These are phyloP conservation scores for Upupa epops DNA, from an alignment of 2,113 vertebrate species.

Conservation along the genomic window DNA sequence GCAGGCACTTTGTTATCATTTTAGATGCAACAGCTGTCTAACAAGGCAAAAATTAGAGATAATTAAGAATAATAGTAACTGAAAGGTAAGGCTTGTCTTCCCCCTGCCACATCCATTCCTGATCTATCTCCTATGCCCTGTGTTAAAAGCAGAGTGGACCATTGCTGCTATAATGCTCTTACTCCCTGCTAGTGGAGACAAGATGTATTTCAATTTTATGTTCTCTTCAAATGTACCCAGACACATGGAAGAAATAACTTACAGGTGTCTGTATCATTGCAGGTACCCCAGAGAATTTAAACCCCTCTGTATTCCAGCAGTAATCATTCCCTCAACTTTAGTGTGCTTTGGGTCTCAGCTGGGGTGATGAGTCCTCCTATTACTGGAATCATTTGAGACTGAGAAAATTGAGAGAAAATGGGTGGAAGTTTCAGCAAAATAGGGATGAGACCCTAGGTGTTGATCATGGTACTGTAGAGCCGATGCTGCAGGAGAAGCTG, in stretches of 20 bases:
- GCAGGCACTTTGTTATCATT: not conserved
- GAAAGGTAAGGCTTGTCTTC: not conserved
- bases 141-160: not conserved
- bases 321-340: not conserved
- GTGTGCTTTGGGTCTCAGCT: not conserved
- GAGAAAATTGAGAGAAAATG: too few relatives aligned
- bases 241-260: conserved; percentile 12
- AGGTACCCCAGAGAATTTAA: not conserved
- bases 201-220: conserved; percentile 49
- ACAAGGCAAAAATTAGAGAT: not conserved
- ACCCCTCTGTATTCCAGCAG: not conserved
- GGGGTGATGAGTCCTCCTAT: not conserved
- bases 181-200: not conserved
- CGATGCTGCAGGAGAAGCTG: not conserved
- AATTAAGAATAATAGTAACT: conserved; percentile 3
- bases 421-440: not conserved
- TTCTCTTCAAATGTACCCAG: conserved; percentile 19
- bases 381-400: not conserved
- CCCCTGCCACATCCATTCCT: not conserved
- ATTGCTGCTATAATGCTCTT: conserved; percentile 8
- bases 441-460: not conserved
- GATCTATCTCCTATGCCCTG: not conserved
- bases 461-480: not conserved
- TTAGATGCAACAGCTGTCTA: conserved; percentile 25
- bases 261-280: conserved; percentile 33